These are phyloP conservation scores for Chelidonichthys spinosus DNA, from an alignment of 2,797 vertebrate species.

Conservation along the genomic window DNA sequence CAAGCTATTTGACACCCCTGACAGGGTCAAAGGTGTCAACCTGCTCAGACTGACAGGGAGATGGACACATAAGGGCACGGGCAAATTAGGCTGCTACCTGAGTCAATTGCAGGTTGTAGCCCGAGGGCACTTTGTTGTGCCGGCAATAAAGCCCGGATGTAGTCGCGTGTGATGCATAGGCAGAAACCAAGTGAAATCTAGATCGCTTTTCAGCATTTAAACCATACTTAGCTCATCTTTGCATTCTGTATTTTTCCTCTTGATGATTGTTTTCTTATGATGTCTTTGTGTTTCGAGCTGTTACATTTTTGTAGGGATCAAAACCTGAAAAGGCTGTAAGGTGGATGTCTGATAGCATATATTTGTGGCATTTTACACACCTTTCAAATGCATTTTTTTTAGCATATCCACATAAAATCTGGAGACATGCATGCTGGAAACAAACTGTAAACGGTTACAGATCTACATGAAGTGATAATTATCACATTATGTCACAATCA, in stretches of 20 bases:
- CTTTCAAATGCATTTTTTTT: conserved; percentile 4
- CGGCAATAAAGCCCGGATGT: conserved; percentile 40
- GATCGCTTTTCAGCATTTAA: conserved; percentile 12
- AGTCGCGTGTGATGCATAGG: conserved; percentile 40
- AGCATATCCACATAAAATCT: neutral
- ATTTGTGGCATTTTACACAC: neutral
- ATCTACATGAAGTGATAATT: neutral
- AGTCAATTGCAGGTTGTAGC: conserved; percentile 73
- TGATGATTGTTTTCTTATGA: neutral
- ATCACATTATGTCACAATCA: neutral
- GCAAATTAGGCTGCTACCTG: conserved; percentile 67
- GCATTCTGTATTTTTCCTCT: neutral
- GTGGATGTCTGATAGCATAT: neutral
- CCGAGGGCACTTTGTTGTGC: conserved; percentile 41
- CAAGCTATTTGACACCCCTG: conserved; percentile 81
- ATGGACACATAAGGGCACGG: conserved; percentile 73
- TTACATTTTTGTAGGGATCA: neutral
- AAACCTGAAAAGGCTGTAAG: neutral
- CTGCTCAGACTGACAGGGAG: conserved; percentile 75
- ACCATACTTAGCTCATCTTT: conserved; percentile 5
- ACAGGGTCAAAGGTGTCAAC: conserved; percentile 83
- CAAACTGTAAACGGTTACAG: neutral
- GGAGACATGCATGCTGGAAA: neutral
- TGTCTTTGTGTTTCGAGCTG: neutral
- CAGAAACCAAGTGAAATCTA: conserved; percentile 25